Percentiles rank a stretch among this genome's conserved stretches.
Conservation (phyloP, 1,140 invertebrate species). For the Drosophila varians region DNA sequence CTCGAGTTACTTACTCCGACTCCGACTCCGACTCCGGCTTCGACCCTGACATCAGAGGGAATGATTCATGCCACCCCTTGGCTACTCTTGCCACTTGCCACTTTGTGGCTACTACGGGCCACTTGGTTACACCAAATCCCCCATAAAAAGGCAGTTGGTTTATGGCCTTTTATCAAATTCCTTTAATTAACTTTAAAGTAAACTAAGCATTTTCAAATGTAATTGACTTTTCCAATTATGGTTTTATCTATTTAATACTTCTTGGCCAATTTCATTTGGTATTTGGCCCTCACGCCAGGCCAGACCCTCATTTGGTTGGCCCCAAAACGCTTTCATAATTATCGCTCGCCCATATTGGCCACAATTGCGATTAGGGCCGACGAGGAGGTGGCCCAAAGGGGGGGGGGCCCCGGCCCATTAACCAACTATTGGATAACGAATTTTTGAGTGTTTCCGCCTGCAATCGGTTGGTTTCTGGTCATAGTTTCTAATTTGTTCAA, state of each 20-base stretch:
- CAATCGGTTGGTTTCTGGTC: constrained; percentile 5
- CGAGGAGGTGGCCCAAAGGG: not conserved
- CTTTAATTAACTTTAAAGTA: not conserved
- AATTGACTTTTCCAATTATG: not conserved
- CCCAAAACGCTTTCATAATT: constrained; percentile 32
- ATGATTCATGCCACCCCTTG: constrained; percentile 13
- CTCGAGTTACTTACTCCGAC: not conserved
- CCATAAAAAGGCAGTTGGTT: too few relatives aligned
- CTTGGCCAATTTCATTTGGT: constrained; percentile 14
- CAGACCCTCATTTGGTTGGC: not conserved
- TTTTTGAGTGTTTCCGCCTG: constrained; percentile 3
- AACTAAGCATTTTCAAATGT: not conserved
- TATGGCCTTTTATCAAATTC: too few relatives aligned
- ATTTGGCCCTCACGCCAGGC: constrained; percentile 1
- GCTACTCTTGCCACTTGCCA: not conserved
- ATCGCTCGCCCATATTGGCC: constrained; percentile 7
- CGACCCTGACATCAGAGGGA: constrained; percentile 12
- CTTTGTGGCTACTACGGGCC: not conserved
- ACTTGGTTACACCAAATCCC: not conserved
- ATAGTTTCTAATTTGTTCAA: constrained; percentile 42
- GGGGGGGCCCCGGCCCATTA: not conserved
- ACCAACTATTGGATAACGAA: constrained; percentile 1
- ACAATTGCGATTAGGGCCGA: constrained; percentile 6
- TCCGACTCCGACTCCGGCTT: not conserved
- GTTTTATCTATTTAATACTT: not conserved